Base-by-base conservation (phyloP, 2,113 vertebrate species). In the Isichthys henryi region DNA sequence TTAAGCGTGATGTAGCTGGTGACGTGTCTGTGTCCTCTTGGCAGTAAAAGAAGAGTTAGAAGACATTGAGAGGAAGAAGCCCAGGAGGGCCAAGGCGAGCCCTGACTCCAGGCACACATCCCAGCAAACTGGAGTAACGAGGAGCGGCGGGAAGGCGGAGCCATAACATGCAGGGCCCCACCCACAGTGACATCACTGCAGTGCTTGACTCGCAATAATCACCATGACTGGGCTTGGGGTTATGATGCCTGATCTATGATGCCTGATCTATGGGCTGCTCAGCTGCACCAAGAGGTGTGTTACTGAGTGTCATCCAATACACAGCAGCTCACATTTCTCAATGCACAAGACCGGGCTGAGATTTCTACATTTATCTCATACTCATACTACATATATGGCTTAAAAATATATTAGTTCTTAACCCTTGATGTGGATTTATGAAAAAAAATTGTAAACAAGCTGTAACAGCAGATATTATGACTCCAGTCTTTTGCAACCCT, bases 251-350 rank as follows among this genome's bases (percentile, higher is more conserved):
- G 74, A 88, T 35, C 91, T 86, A 89, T n/a, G n/a, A 53, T 35
- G 58, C 84, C 90, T 70, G 74, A 88, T 35, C 91, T 86, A 89
- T n/a, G n/a, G 62, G 93, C 91, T 50, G 19, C 74, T 43, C 77
- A 82, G 39, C 39, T 15, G 5, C 39, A 62, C 39, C 2, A 70
- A 45, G 31, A 4, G 56, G 8, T 19, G 45, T 62, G 39, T 62
- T 43, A 66, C 15, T 46, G 56, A 43, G 23, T 70, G 2, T 66
- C 87, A 62, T 70, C 70, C n/a, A 74, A 74, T 9, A 39, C 70
- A 74, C 31, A 39, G 31, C 31, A 27, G 31, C 70, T 74, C 70
- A 39, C 31, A 77, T 77, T 77, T 77, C 27, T 77, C 31, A 77
- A 31, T 46, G 19, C 39, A 56, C 49, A 86, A 52, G 48, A 52